A percentile compares a stretch with the other conserved stretches of the same genome.
Conservation (phyloP, 2,888 invertebrate species). For the Tetanocera ferruginea region DNA sequence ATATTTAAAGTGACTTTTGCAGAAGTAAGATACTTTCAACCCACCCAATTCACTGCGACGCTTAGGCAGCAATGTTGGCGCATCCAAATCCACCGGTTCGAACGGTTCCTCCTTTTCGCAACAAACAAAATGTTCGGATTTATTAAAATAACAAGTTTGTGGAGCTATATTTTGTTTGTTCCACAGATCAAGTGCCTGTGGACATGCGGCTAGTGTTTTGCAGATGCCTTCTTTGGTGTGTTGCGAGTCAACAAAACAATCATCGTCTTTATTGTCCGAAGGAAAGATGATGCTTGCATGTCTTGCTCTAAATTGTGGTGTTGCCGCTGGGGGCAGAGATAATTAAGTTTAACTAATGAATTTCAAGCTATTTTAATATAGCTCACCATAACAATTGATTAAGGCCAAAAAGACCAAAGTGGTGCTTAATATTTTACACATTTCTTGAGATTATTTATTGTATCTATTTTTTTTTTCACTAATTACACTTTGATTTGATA, state of each 20-base stretch:
- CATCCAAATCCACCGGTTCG: conserved; percentile 11
- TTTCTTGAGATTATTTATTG: too few species aligned
- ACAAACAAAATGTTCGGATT: conserved; percentile 60
- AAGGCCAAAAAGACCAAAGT: too few species aligned
- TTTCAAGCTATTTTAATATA: too few species aligned
- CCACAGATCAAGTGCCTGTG: conserved; percentile 55
- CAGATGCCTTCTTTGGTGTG: conserved; percentile 51
- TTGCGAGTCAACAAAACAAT: conserved; percentile 54
- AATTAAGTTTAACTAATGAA: not conserved
- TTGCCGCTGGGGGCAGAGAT: conserved; percentile 38
- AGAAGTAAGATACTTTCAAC: not conserved
- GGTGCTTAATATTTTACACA: too few species aligned
- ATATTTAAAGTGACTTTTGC: not conserved
- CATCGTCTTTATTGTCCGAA: conserved; percentile 51
- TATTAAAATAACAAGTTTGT: conserved; percentile 62
- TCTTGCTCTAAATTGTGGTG: conserved; percentile 51
- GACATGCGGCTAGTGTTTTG: conserved; percentile 55
- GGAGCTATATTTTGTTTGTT: conserved; percentile 50
- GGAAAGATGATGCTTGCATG: conserved; percentile 55
- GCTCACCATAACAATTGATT: too few species aligned
- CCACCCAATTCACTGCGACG: conserved; percentile 55
- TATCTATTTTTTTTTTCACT: too few species aligned
- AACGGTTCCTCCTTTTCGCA: conserved; percentile 47
- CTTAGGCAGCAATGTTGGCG: conserved; percentile 26
- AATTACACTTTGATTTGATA: too few species aligned